Base-by-base conservation (phyloP, 2,888 invertebrate genomes). In the Stenodera caucasica region DNA sequence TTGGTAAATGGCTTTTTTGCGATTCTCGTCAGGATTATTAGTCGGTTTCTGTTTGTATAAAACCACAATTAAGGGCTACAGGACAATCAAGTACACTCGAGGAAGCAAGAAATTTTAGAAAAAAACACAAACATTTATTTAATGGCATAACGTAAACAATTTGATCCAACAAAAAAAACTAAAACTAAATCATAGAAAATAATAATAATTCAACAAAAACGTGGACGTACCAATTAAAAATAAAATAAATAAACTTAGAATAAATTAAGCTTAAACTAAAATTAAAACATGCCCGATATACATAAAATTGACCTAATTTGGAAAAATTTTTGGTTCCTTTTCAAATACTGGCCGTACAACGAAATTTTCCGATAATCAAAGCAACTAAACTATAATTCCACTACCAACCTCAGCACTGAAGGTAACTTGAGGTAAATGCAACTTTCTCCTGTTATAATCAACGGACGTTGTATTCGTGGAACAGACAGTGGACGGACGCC, bases 361-460 rank as follows among this genome's bases (percentile, higher is more conserved):
- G 29, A 32, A 55, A 55, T 32, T 30, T 55, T n/a, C 15, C 52
- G 29, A 18, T 23, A 50, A 29, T 18, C 6, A 37, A 18, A 14
- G 12, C 55, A 49, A 33, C 55, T 83, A 92, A 72, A 93, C 92
- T 74, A 93, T 87, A 73, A 93, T 90, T 65, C 92, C 92, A 73
- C 87, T 90, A 90, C 93, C 92, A 87, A 94, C 93, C 93, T 94
- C 93, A 80, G 91, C 90, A 77, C 88, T 92, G 82, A 93, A 93
- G 55, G 93, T 91, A 78, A 94, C 91, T 83, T 91, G 91, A 18
- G 91, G 90, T 72, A 91, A 82, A 72, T 90, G 86, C 21, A 90
- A 83, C 73, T 89, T 86, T 79, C 88, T 84, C 73, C 86, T 80
- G 70, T 79, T 80, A 64, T 81, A 80, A 62, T 82, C 82, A 26